Percentiles rank a stretch among this genome's conserved stretches.
These are phyloP conservation scores for Sceloporus undulatus DNA, from an alignment of 2,113 vertebrate genomes.

Conservation along the genomic window DNA sequence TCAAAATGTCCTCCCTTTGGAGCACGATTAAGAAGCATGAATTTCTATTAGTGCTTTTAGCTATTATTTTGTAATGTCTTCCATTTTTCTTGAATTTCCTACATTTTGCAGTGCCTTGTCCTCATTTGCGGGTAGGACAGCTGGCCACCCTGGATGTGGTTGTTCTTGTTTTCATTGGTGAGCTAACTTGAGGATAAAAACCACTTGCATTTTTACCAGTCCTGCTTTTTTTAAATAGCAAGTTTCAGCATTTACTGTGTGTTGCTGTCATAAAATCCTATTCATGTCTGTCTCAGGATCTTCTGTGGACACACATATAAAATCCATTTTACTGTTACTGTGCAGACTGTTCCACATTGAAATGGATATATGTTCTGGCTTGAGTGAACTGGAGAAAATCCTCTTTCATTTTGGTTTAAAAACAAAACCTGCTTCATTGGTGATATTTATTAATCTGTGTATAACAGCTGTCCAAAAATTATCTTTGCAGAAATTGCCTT, in stretches of 20 bases:
- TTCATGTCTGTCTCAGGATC: no score
- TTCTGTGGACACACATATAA: background rate
- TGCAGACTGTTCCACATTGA: background rate
- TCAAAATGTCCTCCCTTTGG: no score
- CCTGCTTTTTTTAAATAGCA: background rate
- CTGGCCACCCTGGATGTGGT: background rate
- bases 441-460: constrained; percentile 12
- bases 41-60: no score
- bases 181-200: background rate
- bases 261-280: background rate
- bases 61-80: no score
- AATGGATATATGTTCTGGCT: background rate
- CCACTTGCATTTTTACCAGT: background rate
- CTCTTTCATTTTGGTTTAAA: background rate
- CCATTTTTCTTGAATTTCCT: no score
- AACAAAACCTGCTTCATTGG: background rate
- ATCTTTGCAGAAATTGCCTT: constrained; percentile 90
- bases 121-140: no score
- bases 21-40: no score
- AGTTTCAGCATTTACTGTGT: background rate
- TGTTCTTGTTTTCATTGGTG: background rate
- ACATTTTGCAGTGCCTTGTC: no score
- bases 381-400: background rate
- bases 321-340: background rate
- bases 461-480: constrained; percentile 50